Conservation (phyloP, 2,888 invertebrate genomes). For the Netelia melanura region DNA sequence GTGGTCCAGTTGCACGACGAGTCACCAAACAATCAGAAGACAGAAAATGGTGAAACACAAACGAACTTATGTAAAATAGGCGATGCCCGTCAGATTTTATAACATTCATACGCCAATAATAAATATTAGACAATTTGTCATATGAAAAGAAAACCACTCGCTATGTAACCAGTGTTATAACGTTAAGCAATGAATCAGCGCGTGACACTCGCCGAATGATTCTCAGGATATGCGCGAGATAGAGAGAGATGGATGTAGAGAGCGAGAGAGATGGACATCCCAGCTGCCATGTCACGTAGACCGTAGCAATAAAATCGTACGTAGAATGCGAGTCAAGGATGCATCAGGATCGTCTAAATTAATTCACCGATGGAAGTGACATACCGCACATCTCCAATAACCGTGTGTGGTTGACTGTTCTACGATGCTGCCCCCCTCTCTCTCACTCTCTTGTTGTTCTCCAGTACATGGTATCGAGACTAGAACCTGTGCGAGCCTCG, state of each 20-base stretch:
- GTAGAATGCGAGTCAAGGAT: constrained; percentile 46
- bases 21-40: no score
- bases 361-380: constrained; percentile 66
- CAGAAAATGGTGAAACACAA: no score
- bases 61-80: no score
- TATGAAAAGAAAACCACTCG: neutral
- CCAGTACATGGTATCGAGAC: constrained; percentile 14
- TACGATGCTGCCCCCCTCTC: constrained; percentile 17
- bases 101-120: no score
- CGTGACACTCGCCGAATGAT: constrained; percentile 30
- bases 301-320: constrained; percentile 53
- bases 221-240: neutral
- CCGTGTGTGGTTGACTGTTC: constrained; percentile 19
- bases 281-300: constrained; percentile 30
- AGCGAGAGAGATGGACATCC: constrained; percentile 46
- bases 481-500: constrained; percentile 33
- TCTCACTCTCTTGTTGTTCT: neutral
- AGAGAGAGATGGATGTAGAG: no score
- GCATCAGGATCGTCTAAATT: constrained; percentile 69
- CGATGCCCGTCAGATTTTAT: no score
- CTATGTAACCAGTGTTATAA: neutral
- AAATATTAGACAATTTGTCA: neutral
- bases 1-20: no score
- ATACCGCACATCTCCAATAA: constrained; percentile 38
- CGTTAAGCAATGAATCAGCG: constrained; percentile 26